Base-by-base conservation (phyloP, 1,140 invertebrate species). In the Harpegnathos saltator region DNA sequence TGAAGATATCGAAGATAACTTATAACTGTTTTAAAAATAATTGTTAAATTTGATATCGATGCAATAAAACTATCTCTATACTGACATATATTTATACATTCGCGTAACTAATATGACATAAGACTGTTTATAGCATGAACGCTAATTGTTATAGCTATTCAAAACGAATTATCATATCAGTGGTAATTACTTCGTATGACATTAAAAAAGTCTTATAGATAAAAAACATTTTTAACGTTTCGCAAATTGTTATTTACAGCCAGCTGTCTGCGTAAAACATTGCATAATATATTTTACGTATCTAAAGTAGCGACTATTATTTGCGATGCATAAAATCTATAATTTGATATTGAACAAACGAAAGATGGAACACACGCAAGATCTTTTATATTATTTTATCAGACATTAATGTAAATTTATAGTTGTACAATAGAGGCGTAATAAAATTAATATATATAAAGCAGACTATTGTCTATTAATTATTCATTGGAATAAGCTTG, bases 321-420 rank as follows among this genome's bases (percentile, higher is more conserved):
- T 65, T 54, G 0, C 29, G 0, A 54, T 22, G 14, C 52, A 38
- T 26, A 38, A 66, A 77, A 54, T 65, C 24, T 12, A 54, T 66
- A 54, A 7, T 66, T 56, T 56, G 17, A 33, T 3, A 3, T 77
- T 61, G 9, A 48, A 29, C 15, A n/a, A 22, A 19, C 5, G 38
- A 72, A 48, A 52, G 38, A 9, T 44, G 7, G 38, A 33, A 33
- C n/a, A n/a, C 33, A 3, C 19, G 26, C 24, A 65, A 75, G 7
- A 1, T 65, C 65, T 75, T 29, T 33, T 19, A 19, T 52, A 1
- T 75, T 33, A 77, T 68, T 54, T 78, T 56, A 78, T n/a, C 17
- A 12, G 26, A 50, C 17, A 1, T 61, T 75, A 75, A 65, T 52
- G 73, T 33, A 75, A 33, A 65, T 63, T 62, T 74, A 29, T 12